Evolutionary conservation across 2,113 vertebrate species (phyloP), one percentile per base, ranked within the genome.

Genomic region (Odobenus rosmarus): DNA sequence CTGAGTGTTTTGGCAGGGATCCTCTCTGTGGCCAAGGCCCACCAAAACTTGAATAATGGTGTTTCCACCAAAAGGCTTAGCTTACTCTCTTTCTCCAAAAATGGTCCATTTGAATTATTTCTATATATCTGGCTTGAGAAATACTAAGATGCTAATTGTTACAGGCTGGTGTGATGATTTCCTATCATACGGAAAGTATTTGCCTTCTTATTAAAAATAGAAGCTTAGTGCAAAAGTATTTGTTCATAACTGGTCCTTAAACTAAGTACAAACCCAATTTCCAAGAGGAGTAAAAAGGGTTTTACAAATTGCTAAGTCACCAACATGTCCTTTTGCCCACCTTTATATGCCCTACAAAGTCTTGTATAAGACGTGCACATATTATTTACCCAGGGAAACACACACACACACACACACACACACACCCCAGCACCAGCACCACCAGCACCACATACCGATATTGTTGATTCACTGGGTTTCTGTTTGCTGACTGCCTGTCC

Each of bases 401-500:
- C 51, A 13, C 82, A 46, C 89, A 55, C 36, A 16, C 26, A 23
- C 64, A n/a, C 64, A 62, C 83, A 84, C 86, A 53, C 76, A 51
- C 84, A 33, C 49, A 13, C 74, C 24, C 23, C 33, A 80, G 53
- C 79, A 53, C 21, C 51, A 39, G 13, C 18, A 6, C 28, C 21
- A 61, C 57, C 82, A 59, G 14, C 18, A 4, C 31, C 26, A 39
- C 88, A 57, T 57, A 36, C 69, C 36, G 26, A 8, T 18, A 39
- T 9, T 59, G 87, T 84, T 84, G 88, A 61, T 62, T 88, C 62
- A 15, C 24, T 82, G 79, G 59, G 72, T 91, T 98, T 96, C 85
- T 97, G 93, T 98, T 98, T 97, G 94, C 92, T 36, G 51, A 86
- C 90, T 57, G 62, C 84, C 83, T 90, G 59, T 51, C 51, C 23